These are phyloP conservation scores for Diachasma alloeum DNA, from an alignment of 1,140 invertebrate species.

Conservation along the genomic window DNA sequence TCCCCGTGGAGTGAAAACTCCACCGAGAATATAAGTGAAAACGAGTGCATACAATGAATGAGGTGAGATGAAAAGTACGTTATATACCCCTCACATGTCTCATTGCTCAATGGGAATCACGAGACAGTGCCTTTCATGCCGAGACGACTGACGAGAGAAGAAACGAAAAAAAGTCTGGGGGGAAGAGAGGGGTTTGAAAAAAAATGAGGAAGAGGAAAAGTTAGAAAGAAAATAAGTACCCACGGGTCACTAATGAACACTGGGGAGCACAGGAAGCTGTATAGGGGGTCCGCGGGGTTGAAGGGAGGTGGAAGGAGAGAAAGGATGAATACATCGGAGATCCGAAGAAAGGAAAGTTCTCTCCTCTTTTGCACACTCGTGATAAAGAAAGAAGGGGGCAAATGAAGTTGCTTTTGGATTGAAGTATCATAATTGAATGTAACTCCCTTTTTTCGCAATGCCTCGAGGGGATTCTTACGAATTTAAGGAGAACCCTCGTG, in stretches of 20 bases:
- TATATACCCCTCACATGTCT: neutral
- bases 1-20: neutral
- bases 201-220: neutral
- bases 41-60: neutral
- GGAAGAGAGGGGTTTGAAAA: neutral
- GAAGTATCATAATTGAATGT: conserved; percentile 7
- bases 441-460: neutral
- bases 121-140: neutral
- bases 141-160: neutral
- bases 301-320: too few relatives aligned
- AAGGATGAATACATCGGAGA: neutral
- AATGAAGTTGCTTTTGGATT: conserved; percentile 6
- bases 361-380: neutral
- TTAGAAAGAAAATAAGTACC: conserved; percentile 2
- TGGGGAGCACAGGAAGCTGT: neutral
- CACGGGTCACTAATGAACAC: conserved; percentile 2
- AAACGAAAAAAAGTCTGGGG: neutral
- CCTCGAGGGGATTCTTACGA: neutral
- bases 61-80: neutral
- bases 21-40: neutral
- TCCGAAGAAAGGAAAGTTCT: neutral
- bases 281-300: neutral
- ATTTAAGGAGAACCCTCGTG: neutral
- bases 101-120: neutral
- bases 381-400: neutral